Evolutionary conservation across 2,113 vertebrate genomes (phyloP), one percentile per base, ranked within the genome.

Genomic region (Climacteris rufus): DNA sequence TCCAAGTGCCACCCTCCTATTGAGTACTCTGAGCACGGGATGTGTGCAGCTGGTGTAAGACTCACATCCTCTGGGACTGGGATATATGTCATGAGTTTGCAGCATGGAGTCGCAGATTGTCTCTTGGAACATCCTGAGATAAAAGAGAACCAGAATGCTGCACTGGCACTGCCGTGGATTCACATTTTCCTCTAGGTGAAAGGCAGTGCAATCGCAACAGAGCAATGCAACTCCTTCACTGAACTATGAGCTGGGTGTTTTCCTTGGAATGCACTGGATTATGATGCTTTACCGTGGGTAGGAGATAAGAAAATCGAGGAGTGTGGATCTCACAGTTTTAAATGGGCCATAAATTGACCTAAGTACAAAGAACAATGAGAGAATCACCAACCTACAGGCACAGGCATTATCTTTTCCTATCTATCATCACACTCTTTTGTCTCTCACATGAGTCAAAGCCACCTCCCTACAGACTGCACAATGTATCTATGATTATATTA

Each of bases 1-100:
- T 17, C 42, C 30, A 20, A 44, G 49, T 65, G 2, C 8, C 28
- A n/a, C 22, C 11, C 31, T n/a, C 6, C 49, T n/a, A 1, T 1
- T 30, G 19, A 20, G 10, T 16, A 4, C 3, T 13, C 27, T 20
- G 56, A 81, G 40, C 30, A 42, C 0, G 0, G 50, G 10, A 60
- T 44, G 28, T 20, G 13, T 16, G 19, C 23, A 60, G 22, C 31
- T 76, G 35, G 6, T 30, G 5, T 45, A 25, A 66, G 9, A 25
- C 17, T 79, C 27, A 13, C 3, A 1, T 35, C 22, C 5, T 6
- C 35, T 23, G 12, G 22, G 8, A 28, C 21, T 72, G 22, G 37
- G n/a, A 15, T 27, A 9, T 14, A 42, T 4, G 10, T 39, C 20
- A 7, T 5, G 11, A 0, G 0, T 78, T 65, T 33, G 44, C 61